Evolutionary conservation across 1,140 invertebrate genomes (phyloP), one percentile per base, ranked within the genome.

Genomic region (Pogonognathellus flavescens): DNA sequence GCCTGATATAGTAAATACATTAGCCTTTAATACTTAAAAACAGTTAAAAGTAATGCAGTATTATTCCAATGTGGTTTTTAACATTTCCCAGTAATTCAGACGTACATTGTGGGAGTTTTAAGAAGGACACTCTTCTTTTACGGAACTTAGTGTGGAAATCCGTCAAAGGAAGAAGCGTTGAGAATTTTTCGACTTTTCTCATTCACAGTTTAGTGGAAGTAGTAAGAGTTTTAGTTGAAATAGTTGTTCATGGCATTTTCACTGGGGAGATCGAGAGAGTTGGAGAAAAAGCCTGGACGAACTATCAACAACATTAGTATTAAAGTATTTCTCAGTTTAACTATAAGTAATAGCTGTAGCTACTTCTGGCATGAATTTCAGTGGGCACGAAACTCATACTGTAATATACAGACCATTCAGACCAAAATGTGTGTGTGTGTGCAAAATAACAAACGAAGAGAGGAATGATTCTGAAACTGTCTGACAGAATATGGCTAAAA

Each of bases 141-240:
- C 62, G 14, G 10, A 25, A 25, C 25, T 13, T 14, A 25, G 20
- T 25, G 25, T 25, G 25, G 20, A 66, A 25, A 66, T 66, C 62
- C 25, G 62, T 66, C 62, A 66, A 66, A 66, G 62, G 25, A 25
- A 66, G 14, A 25, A 66, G 62, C 22, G 62, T 66, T 66, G 25
- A 13, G 20, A 66, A 25, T 66, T 66, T 66, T 31, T 13, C 22
- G 62, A 66, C 62, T 66, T 66, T 66, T 66, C 62, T 25, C 62
- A n/a, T 6, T 60, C 10, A 3, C 4, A 11, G 25, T 10, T 25
- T 66, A 25, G 20, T 10, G 10, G 13, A 25, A 59, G 22, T 14
- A 13, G 25, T 9, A 22, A 25, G 14, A 66, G 25, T 66, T 66
- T 66, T 25, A 20, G 22, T 31, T 66, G 10, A 25, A 25, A 22